Base-by-base conservation (phyloP, 2,113 vertebrate genomes). In the Pica pica region DNA sequence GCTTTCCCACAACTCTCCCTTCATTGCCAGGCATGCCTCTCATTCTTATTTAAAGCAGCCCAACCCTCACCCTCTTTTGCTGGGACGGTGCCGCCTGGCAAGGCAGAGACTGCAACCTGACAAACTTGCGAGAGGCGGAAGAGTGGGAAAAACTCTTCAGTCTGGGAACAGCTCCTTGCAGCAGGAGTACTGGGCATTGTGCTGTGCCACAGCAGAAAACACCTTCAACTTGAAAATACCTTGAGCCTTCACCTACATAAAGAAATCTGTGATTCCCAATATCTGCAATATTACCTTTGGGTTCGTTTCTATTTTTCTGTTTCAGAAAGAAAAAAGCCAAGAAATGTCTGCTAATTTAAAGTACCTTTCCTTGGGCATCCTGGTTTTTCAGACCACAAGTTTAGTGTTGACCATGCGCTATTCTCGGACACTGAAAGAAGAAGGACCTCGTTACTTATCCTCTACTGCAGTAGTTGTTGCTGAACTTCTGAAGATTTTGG, bases 351-450 rank as follows among this genome's bases (percentile, higher is more conserved):
- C 98, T 92, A 98, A 98, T 94, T 97, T 99, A 83, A 99, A 99
- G 97, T 99, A 99, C 97, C 97, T 99, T 83, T 99, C 99, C 70
- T 97, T 99, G 98, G 98, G 99, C 77, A 98, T 99, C 96, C 97
- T 99, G 98, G 99, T 99, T 90, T 99, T 99, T 97, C 99, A 99
- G 98, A 99, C 99, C 84, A 99, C 99, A 35, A 99, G 99, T 83
- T 98, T 99, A 97, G 99, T 99, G 87, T 98, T 99, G 90, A 99
- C 99, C 53, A 99, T 99, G 99, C 99, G 99, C 57, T 99, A 99
- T 96, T 99, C 99, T 79, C 99, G 99, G 71, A 99, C 99, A 7
- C 97, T 99, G 90, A 99, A 98, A 96, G 98, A 98, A 41, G 99
- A 99, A 30, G 99, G 99, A 42, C 99, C 99, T 18, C 99, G 99